Evolutionary conservation across 2,797 vertebrate genomes (phyloP).

Genomic region (Lepidocolaptes lacrymiger): DNA sequence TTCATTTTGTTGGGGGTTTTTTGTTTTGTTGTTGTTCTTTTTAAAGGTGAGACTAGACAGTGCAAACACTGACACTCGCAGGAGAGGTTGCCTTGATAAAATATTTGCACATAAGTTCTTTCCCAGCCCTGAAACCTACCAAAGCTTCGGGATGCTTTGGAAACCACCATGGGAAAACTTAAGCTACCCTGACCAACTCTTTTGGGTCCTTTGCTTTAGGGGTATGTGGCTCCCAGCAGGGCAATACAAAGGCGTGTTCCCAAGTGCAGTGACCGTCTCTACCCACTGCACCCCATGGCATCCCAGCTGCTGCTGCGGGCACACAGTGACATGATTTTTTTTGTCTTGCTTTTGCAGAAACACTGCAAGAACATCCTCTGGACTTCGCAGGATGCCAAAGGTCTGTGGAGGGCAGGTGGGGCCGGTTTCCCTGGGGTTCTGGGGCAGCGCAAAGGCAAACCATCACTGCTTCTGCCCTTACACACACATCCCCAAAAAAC

Average conservation of each 20-base stretch:
- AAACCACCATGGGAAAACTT: neutral
- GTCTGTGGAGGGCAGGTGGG: neutral
- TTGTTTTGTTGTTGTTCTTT: neutral
- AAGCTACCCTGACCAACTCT: neutral
- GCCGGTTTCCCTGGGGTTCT: neutral
- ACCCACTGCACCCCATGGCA: accelerated
- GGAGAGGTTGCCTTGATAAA: neutral
- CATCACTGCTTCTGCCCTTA: neutral
- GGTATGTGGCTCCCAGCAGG: neutral
- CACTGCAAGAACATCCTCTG: neutral
- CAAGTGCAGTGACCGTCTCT: neutral
- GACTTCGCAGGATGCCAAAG: neutral
- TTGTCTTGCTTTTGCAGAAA: neutral
- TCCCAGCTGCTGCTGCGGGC: neutral
- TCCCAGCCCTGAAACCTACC: neutral
- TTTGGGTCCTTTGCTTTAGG: neutral
- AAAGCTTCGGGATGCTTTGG: neutral
- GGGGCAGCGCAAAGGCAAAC: neutral
- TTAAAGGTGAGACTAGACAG: neutral
- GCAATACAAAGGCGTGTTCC: accelerated
- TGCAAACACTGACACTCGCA: neutral
- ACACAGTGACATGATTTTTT: accelerated
- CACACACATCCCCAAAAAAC: accelerated
- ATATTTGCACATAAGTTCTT: neutral
- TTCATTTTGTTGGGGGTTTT: too few relatives aligned